Base-by-base conservation (phyloP, 53 echinoderm and acorn worm genomes). In the Echinarachnius parma region DNA sequence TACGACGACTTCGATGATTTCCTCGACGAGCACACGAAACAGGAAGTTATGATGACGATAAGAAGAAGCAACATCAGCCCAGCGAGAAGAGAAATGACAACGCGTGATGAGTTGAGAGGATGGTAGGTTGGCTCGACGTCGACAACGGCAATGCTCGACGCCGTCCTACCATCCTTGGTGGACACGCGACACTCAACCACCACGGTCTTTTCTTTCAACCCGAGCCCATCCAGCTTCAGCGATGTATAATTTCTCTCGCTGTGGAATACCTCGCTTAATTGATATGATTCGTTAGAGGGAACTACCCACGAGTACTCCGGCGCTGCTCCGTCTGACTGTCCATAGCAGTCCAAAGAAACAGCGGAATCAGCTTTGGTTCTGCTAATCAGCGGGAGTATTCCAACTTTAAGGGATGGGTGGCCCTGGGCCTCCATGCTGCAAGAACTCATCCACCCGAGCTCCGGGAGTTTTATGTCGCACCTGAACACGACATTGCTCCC, bases 311-410 rank as follows among this genome's bases (percentile, higher is more conserved):
- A n/a, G 30, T 25, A 72, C 2, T 57, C 57, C 5, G 9, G 34
- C 26, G 56, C 56, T 15, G 55, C 44, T 2, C 37, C 57, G 1
- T 35, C 34, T 21, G 56, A 56, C 36, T 72, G 37, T 4, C 74
- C 74, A 26, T 72, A 72, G 26, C 74, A 72, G 16, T 55, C 74
- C 39, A 72, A 28, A 20, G 74, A 36, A 26, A 72, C 74, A 2
- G 37, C 24, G 15, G 37, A 34, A 9, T 55, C 56, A 15, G 44
- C 24, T n/a, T 25, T n/a, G n/a, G 74, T 57, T 28, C 26, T 57
- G 44, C 35, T 57, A 2, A 72, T 14, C 23, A 72, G 28, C 28
- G 74, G 74, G 22, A 27, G 55, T 7, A 72, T 72, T 10, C 74
- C 74, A 21, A 72, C 56, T 37, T 56, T 72, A 55, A 72, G 36